Base-by-base conservation (phyloP, 2,797 vertebrate species). In the Orestias chungarensis region DNA sequence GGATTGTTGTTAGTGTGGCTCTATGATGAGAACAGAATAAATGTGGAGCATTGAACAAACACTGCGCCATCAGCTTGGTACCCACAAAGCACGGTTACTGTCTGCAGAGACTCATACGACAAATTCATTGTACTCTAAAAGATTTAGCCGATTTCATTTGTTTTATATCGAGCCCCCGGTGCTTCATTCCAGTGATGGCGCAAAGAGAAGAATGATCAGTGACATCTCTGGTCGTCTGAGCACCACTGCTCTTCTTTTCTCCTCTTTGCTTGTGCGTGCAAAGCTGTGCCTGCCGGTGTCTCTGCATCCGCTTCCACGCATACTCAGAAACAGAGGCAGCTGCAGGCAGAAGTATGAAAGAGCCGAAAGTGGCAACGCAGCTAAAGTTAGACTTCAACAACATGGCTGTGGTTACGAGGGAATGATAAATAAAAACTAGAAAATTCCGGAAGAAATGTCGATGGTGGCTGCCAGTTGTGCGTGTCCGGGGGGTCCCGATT, bases 71-170 rank as follows among this genome's bases (percentile, higher is more conserved):
- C 92, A 92, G 91, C 91, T 84, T 64, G 80, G 83, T 62, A 33
- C 55, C n/a, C 83, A 92, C 92, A 94, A 91, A 93, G 86, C 83
- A 2, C 0, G 33, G 84, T 75, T 89, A 83, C n/a, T 76, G 81
- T 71, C 81, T 71, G 74, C 81, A 86, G 78, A 85, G 84, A 82
- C 82, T 80, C 50, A 75, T 47, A 74, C 82, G 66, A 85, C 88
- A 87, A 87, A 87, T 79, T 87, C 15, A 66, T 6, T 79, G 74
- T 62, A 89, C 89, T 76, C 78, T 71, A 78, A 71, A 80, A 70
- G 20, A 31, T 59, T 4, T 33, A n/a, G 14, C 25, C 35, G 2
- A 62, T 15, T 61, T 14, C 18, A 6, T 40, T 38, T 12, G 10
- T n/a, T 40, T 40, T 52, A 14, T n/a, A 47, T 15, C 10, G 17